Evolutionary conservation across 1,140 invertebrate species (phyloP), one percentile per base, ranked within the genome.

Genomic region (Diprion similis): DNA sequence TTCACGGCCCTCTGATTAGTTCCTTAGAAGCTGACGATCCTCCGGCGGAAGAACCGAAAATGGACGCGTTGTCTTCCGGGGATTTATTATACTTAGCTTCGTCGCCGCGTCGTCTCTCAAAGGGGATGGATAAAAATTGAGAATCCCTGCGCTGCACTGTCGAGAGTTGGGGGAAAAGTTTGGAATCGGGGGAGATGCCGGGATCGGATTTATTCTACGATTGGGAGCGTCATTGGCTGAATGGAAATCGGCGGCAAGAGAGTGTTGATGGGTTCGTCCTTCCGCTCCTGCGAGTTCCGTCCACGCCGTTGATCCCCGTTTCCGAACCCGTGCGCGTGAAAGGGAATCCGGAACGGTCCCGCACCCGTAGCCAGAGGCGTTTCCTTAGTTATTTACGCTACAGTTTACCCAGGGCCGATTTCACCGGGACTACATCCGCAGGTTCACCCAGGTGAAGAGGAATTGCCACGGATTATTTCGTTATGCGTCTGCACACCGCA

Each of bases 141-240:
- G 66, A 68, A 45, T 68, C 66, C 66, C 66, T 76, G 76, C 77
- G 59, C 75, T 24, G 37, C n/a, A n/a, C n/a, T n/a, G n/a, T n/a
- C n/a, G 66, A 70, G 66, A 72, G 78, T 79, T 78, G 67, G 10
- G 69, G 19, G 69, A 46, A 37, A 46, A 13, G 70, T 69, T 37
- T 37, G 1, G 65, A 8, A 11, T 47, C 15, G 17, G 24, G 24
- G 64, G 18, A 24, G 74, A 72, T 47, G 24, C 71, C 48, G 51
- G 64, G 71, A 73, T 78, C 68, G 78, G 77, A 81, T 83, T 81
- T 79, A 82, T 83, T 81, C 80, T 78, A 78, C 78, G 78, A 82
- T 81, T 80, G 76, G 66, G 72, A 75, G 76, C 73, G 71, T 72
- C 75, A 78, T 80, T 79, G 76, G 72, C 72, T 78, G 78, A 79